Evolutionary conservation across 2,888 invertebrate genomes (phyloP), one percentile per base, ranked within the genome.

Genomic region (Sericinus montela): DNA sequence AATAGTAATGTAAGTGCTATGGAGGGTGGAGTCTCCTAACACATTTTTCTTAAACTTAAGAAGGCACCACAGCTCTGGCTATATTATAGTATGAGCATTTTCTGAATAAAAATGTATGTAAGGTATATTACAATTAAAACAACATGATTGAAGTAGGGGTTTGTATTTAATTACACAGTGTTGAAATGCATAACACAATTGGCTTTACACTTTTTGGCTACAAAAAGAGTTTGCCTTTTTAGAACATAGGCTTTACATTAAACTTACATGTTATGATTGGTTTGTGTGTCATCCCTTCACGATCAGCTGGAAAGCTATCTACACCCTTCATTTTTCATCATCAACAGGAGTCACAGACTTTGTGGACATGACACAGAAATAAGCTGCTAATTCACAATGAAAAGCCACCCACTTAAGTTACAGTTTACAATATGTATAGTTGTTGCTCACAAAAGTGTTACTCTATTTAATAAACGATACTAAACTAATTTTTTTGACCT

Each of bases 181-280:
- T n/a, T n/a, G n/a, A n/a, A n/a, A n/a, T n/a, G n/a, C n/a, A n/a
- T n/a, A n/a, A n/a, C n/a, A n/a, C n/a, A n/a, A n/a, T n/a, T n/a
- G n/a, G n/a, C n/a, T n/a, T n/a, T n/a, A n/a, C n/a, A n/a, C n/a
- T n/a, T n/a, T n/a, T n/a, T n/a, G n/a, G n/a, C n/a, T n/a, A n/a
- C n/a, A n/a, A n/a, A n/a, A n/a, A n/a, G n/a, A n/a, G n/a, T n/a
- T 5, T 19, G 19, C 2, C 19, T 19, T 19, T n/a, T 19, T 19
- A 19, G 5, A 25, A 7, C 29, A 29, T n/a, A 39, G 11, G 13
- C 13, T 7, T 41, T 5, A 5, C 16, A 7, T 7, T 29, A 25
- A 42, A 91, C 92, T 90, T 90, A 93, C 94, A 94, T 84, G 94
- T 93, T 79, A 94, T 89, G 66, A 93, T 91, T 52, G 94, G 93